Base-by-base conservation (phyloP, 2,888 invertebrate species). In the Isotomurus palustris region DNA sequence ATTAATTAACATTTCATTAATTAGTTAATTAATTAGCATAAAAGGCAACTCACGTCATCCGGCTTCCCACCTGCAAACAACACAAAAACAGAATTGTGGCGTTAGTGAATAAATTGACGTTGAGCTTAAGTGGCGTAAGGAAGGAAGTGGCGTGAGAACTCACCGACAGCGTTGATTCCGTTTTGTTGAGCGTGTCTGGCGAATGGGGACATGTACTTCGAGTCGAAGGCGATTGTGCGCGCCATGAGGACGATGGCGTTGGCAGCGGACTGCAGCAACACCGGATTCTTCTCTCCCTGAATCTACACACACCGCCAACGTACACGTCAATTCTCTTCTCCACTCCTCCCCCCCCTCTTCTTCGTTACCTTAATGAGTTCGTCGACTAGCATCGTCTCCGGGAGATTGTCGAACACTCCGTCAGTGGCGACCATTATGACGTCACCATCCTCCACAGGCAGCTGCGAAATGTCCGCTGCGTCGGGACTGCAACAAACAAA, bases 371-470 rank as follows among this genome's bases (percentile, higher is more conserved):
- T 86, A 83, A 69, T 83, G 77, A 96, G 82, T 77, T 93, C 91
- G 49, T 87, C 86, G 70, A 95, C 81, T 72, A 97, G 83, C 75
- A 94, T 82, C 68, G 87, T 85, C 73, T 92, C 92, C 60, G 94
- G 93, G 72, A 97, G 86, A 79, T 97, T 97, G 79, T 99, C 97
- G 79, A 97, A 99, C 55, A 99, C 90, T 53, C 97, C 97, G 78
- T 99, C 97, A 1, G 97, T 97, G 24, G 95, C 97, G 53, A 96
- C 84, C 36, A 96, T 81, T 73, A 96, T 91, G 52, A 91, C 90
- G 77, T 96, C 96, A 50, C 95, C 94, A 73, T 92, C 88, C 76
- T 90, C 86, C 4, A 90, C 91, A 2, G 84, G 83, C 76, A 94
- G 91, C 75, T 89, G 87, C 22, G 88, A 84, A 38, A 88, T 89